These are phyloP conservation scores for Drosophila melanocephala DNA, from an alignment of 2,888 invertebrate genomes.

Conservation along the genomic window DNA sequence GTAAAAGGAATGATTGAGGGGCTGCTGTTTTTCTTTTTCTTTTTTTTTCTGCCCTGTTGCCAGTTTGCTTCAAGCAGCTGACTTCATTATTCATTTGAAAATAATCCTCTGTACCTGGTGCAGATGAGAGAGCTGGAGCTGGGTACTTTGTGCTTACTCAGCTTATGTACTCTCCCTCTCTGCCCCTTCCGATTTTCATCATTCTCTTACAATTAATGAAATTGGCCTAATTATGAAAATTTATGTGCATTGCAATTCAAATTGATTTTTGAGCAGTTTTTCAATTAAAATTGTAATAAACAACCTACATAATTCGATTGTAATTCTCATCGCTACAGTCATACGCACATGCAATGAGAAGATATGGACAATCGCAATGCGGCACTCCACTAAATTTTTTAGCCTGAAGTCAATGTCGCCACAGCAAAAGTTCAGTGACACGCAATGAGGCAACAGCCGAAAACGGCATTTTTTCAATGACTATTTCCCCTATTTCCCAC, in stretches of 20 bases:
- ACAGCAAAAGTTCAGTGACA: conserved; percentile 63
- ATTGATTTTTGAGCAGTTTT: conserved; percentile 37
- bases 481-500: conserved; percentile 20
- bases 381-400: conserved; percentile 36
- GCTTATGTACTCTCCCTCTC: background rate
- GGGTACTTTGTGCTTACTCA: background rate
- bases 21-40: background rate
- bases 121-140: background rate
- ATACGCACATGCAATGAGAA: background rate
- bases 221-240: conserved; percentile 32
- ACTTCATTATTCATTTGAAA: conserved; percentile 44
- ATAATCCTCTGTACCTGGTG: conserved; percentile 20
- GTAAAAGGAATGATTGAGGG: conserved; percentile 3
- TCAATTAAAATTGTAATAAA: conserved; percentile 23
- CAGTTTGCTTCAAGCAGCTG: conserved; percentile 29
- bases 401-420: conserved; percentile 54
- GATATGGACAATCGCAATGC: background rate
- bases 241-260: conserved; percentile 21
- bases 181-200: background rate
- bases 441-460: conserved; percentile 28
- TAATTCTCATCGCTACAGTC: background rate
- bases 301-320: conserved; percentile 1
- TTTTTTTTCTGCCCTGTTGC: conserved; percentile 23
- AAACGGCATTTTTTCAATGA: conserved; percentile 28
- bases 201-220: conserved; percentile 29